These are phyloP conservation scores for Armadillidium nasatum DNA, from an alignment of 1,140 invertebrate genomes.

Conservation along the genomic window DNA sequence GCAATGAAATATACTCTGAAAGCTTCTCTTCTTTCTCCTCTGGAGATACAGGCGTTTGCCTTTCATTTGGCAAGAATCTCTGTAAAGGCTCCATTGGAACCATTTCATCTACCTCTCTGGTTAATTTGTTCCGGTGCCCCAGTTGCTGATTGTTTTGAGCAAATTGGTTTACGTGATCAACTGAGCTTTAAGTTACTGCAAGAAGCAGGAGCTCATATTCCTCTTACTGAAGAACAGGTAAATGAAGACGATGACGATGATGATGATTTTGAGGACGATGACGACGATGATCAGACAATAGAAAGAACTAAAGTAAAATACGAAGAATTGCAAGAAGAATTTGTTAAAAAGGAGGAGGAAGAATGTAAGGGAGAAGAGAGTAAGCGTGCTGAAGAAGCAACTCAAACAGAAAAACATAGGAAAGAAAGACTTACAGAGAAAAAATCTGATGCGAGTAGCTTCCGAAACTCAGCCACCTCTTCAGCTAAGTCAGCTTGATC, in stretches of 20 bases:
- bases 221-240: conserved; percentile 45
- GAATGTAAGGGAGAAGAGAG: conserved; percentile 23
- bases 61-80: conserved; percentile 55
- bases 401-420: conserved; percentile 30
- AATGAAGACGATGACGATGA: conserved; percentile 41
- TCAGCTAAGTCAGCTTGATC: conserved; percentile 10
- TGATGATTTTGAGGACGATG: conserved; percentile 50
- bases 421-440: conserved; percentile 30
- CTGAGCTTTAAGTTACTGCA: conserved; percentile 61
- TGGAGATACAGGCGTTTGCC: conserved; percentile 56
- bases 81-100: conserved; percentile 49
- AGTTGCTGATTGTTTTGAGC: conserved; percentile 44
- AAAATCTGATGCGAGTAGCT: conserved; percentile 22
- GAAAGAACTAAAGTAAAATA: conserved; percentile 39
- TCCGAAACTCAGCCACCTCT: conserved; percentile 16
- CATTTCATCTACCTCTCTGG: conserved; percentile 52
- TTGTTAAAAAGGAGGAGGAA: conserved; percentile 32
- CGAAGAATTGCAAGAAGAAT: conserved; percentile 35
- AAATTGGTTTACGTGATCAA: conserved; percentile 55
- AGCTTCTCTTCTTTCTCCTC: conserved; percentile 54
- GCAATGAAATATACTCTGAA: conserved; percentile 73
- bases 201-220: conserved; percentile 61
- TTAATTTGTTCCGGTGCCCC: conserved; percentile 46
- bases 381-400: conserved; percentile 21
- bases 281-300: conserved; percentile 57